These are phyloP conservation scores for Typhlomys cinereus DNA, from an alignment of 2,113 vertebrate genomes.

Conservation along the genomic window DNA sequence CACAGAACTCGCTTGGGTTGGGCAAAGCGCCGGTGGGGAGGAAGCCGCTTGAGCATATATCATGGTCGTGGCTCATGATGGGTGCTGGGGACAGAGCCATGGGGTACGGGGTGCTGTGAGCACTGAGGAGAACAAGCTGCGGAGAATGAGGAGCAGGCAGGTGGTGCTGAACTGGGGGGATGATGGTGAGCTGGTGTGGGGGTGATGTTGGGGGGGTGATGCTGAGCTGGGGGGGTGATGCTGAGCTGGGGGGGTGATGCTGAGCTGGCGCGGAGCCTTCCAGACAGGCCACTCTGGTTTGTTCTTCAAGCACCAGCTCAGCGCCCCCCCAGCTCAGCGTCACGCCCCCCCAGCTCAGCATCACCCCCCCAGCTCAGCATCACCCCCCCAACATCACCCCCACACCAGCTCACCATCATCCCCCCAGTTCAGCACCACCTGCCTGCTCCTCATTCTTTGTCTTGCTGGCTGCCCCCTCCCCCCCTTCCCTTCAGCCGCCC, in stretches of 20 bases:
- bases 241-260: neutral
- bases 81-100: neutral
- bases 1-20: neutral
- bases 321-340: neutral
- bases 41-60: conserved; percentile 11
- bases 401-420: neutral
- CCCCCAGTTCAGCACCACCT: neutral
- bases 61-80: neutral
- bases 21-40: neutral
- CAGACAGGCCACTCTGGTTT: too few species aligned
- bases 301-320: too few species aligned
- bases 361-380: neutral
- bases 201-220: neutral
- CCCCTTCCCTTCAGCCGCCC: neutral
- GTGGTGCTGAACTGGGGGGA: neutral
- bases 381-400: neutral
- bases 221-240: neutral
- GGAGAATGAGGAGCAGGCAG: too few species aligned
- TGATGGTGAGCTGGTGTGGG: neutral
- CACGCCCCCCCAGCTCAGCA: neutral
- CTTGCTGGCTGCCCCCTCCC: too few species aligned
- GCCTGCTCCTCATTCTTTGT: too few species aligned
- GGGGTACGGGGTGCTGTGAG: neutral
- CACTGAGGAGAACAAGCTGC: neutral
- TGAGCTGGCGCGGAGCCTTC: neutral